These are phyloP conservation scores for Trichosurus vulpecula DNA, from an alignment of 2,797 vertebrate species.

Conservation along the genomic window DNA sequence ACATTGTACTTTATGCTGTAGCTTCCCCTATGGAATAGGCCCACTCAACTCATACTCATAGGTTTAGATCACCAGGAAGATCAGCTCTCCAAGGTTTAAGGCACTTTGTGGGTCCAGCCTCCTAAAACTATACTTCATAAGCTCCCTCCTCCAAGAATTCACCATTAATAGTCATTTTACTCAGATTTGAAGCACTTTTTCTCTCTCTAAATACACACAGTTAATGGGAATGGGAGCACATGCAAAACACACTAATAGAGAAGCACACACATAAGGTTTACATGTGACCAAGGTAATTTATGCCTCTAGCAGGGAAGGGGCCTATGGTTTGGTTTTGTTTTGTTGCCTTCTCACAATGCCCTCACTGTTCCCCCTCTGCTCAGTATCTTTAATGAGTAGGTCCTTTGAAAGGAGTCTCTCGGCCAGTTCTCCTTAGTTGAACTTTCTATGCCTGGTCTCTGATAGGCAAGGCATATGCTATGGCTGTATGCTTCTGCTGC, in stretches of 20 bases:
- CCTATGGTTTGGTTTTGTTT: not conserved
- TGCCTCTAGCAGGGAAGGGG: not conserved
- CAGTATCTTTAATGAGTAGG: not conserved
- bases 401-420: not conserved
- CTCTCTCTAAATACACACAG: not conserved
- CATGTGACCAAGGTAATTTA: not conserved
- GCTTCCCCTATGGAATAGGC: not conserved
- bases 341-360: not conserved
- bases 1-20: not conserved
- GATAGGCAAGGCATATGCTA: not conserved
- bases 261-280: not conserved
- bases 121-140: not conserved
- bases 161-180: not conserved
- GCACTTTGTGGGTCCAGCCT: not conserved
- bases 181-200: not conserved
- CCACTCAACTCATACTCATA: not conserved
- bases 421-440: not conserved
- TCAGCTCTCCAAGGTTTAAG: not conserved
- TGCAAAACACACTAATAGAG: not conserved
- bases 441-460: not conserved
- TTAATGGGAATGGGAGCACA: not conserved
- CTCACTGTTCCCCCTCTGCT: not conserved
- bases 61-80: not conserved
- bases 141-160: not conserved
- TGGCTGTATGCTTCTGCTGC: not conserved